phyloP scores from a whole-genome alignment of 2,888 invertebrate genomes.

The Drosophila parthenogenetica region DNA sequence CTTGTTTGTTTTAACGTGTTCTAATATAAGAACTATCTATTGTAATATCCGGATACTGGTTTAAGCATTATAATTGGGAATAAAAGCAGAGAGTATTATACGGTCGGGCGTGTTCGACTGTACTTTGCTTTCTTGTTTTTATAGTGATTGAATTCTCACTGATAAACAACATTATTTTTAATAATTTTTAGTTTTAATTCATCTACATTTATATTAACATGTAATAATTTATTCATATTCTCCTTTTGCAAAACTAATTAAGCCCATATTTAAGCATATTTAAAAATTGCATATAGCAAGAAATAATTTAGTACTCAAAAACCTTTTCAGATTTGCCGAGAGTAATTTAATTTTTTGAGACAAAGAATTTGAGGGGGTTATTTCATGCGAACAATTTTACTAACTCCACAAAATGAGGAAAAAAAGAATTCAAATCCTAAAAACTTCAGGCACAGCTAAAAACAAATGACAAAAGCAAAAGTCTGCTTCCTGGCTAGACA shows the following conservation, averaged over 20 bases:
- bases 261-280: not conserved
- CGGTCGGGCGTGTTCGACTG: too few species aligned
- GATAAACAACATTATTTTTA: too few species aligned
- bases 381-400: conserved; percentile 36
- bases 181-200: too few species aligned
- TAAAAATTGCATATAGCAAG: not conserved
- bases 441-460: conserved; percentile 38
- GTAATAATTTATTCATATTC: too few species aligned
- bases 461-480: conserved; percentile 73
- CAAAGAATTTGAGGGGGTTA: conserved; percentile 29
- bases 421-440: conserved; percentile 9
- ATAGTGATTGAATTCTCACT: too few species aligned
- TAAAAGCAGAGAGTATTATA: too few species aligned
- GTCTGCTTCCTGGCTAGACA: conserved; percentile 78
- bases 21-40: too few species aligned
- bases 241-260: not conserved
- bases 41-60: too few species aligned
- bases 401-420: conserved; percentile 20
- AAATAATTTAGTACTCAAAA: conserved; percentile 5
- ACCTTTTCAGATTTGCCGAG: not conserved
- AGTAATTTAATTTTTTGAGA: conserved; percentile 10
- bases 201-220: too few species aligned
- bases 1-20: too few species aligned
- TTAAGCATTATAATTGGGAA: too few species aligned
- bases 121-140: too few species aligned